Conservation (phyloP, 2,797 vertebrate species). For the Paguma larvata region DNA sequence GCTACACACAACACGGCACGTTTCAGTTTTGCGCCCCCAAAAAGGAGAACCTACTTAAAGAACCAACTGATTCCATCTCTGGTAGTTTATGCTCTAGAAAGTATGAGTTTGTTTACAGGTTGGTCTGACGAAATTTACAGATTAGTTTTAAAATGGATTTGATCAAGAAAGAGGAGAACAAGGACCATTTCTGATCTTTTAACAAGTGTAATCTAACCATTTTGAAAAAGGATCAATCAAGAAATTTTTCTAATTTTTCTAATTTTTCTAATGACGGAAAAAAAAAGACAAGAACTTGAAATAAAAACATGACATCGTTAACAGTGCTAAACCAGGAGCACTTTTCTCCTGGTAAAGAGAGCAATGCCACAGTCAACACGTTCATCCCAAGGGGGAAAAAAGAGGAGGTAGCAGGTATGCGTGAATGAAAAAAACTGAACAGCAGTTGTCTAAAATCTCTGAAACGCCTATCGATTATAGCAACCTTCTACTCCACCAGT, state of each 20-base stretch:
- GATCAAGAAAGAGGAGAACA: conserved; percentile 41
- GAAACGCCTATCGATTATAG: neutral
- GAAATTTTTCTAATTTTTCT: neutral
- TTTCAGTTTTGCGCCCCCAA: neutral
- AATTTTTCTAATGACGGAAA: neutral
- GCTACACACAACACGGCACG: neutral
- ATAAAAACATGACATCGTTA: neutral
- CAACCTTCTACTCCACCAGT: neutral
- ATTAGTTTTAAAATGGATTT: conserved; percentile 3
- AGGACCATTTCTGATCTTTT: conserved; percentile 46
- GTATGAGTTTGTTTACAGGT: neutral
- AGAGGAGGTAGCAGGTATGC: neutral
- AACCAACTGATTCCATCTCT: neutral
- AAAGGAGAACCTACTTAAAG: conserved; percentile 7
- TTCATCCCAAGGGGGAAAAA: neutral
- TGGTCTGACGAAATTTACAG: conserved; percentile 30
- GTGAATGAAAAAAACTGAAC: neutral
- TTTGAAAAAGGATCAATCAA: conserved; percentile 22
- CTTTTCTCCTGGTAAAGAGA: neutral
- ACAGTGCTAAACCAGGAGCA: neutral
- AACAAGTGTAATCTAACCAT: neutral
- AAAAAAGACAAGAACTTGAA: neutral
- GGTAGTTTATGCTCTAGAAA: neutral
- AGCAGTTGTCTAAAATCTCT: neutral
- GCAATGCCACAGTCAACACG: neutral